phyloP scores from a whole-genome alignment of 2,888 invertebrate genomes.

The Heliconius charithonia region DNA sequence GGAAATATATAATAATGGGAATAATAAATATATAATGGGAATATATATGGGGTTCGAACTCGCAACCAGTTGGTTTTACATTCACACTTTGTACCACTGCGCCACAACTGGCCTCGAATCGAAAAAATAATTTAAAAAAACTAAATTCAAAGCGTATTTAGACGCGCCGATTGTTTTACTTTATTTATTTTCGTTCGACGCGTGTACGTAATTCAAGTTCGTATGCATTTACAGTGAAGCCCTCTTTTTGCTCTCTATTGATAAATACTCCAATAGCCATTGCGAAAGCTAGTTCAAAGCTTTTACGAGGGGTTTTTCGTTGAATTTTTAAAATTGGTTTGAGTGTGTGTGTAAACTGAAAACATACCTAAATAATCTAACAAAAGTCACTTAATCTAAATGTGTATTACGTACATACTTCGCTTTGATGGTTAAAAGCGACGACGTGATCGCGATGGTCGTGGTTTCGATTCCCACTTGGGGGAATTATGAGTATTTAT shows the following conservation, averaged over 20 bases:
- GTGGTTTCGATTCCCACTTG: no score
- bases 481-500: no score
- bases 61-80: no score
- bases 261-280: conserved; percentile 25
- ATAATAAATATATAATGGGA: no score
- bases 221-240: conserved; percentile 15
- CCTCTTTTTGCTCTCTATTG: conserved; percentile 13
- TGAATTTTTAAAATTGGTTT: conserved; percentile 11
- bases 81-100: no score
- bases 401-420: background rate
- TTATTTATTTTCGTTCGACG: background rate
- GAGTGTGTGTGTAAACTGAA: background rate
- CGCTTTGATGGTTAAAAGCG: no score
- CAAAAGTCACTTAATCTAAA: background rate
- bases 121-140: background rate
- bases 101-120: no score
- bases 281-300: conserved; percentile 15
- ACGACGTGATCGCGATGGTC: no score
- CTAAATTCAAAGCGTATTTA: background rate
- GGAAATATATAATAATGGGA: no score
- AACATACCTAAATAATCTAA: background rate
- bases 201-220: background rate
- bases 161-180: background rate
- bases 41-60: no score
- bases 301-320: conserved; percentile 19